A percentile compares a stretch with the other conserved stretches of the same genome.
Evolutionary conservation across 2,797 vertebrate species (phyloP).

Genomic region (Premnoplex brunnescens): DNA sequence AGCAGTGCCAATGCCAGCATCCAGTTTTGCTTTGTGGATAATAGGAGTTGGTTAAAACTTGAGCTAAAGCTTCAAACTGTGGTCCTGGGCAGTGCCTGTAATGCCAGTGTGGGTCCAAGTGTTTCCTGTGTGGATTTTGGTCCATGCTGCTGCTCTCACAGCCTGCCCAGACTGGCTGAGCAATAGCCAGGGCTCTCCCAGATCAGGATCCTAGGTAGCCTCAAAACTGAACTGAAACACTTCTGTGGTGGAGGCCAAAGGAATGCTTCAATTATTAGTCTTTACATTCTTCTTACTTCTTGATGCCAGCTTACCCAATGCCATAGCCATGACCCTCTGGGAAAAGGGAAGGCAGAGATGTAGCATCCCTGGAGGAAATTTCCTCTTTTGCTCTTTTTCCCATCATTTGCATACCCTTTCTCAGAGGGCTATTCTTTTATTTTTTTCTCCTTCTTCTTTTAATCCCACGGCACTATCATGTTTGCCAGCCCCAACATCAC

Average conservation of each 20-base stretch:
- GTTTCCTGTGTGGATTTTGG: background rate
- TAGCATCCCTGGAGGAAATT: background rate
- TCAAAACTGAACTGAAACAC: background rate
- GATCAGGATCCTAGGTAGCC: background rate
- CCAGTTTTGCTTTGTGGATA: background rate
- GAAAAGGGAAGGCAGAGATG: background rate
- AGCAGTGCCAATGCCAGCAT: fast-evolving
- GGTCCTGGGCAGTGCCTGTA: too few relatives aligned
- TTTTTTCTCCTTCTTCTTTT: background rate
- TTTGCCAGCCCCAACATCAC: conserved; percentile 18
- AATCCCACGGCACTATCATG: background rate
- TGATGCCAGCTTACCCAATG: background rate
- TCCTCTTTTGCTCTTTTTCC: background rate
- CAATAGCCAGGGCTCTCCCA: background rate
- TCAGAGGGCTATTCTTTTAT: background rate
- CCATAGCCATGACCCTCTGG: fast-evolving
- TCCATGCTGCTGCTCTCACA: background rate
- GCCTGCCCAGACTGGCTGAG: background rate
- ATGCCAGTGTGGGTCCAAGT: background rate
- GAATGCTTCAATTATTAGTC: background rate
- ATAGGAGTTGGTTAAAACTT: background rate
- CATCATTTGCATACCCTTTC: background rate
- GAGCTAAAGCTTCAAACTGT: background rate
- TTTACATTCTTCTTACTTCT: background rate
- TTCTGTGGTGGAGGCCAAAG: fast-evolving